These are phyloP conservation scores for Pagrus major DNA, from an alignment of 2,113 vertebrate species.

Conservation along the genomic window DNA sequence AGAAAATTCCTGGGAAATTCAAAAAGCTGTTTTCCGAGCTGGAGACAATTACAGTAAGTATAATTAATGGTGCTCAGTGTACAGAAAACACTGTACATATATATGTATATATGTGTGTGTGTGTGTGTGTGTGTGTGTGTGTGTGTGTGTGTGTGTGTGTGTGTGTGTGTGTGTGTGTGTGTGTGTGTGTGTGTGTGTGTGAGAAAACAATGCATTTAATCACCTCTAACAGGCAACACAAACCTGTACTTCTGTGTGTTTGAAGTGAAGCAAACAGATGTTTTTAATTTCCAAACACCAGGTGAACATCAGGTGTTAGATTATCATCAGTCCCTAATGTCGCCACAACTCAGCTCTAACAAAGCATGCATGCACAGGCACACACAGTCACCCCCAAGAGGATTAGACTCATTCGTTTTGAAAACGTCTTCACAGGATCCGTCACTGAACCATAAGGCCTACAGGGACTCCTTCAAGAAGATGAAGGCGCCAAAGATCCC, in stretches of 20 bases:
- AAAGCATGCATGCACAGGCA: slow-evolving; percentile 40
- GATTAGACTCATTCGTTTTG: slow-evolving; percentile 49
- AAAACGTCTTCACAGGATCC: slow-evolving; percentile 91
- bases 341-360: slow-evolving; percentile 26
- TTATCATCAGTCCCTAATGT: slow-evolving; percentile 20
- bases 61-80: neutral
- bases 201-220: neutral
- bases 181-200: no score
- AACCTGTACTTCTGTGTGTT: neutral
- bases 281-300: slow-evolving; percentile 29
- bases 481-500: slow-evolving; percentile 99
- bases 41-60: slow-evolving; percentile 92
- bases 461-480: slow-evolving; percentile 97
- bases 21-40: slow-evolving; percentile 97
- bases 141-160: no score
- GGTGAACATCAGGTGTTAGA: slow-evolving; percentile 20
- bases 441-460: slow-evolving; percentile 98
- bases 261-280: slow-evolving; percentile 12
- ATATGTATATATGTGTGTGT: no score
- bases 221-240: neutral
- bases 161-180: no score
- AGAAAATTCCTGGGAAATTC: slow-evolving; percentile 99
- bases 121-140: no score
- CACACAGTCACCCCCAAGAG: slow-evolving; percentile 16
- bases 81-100: neutral